These are phyloP conservation scores for Cataglyphis hispanica DNA, from an alignment of 1,140 invertebrate genomes.

Conservation along the genomic window DNA sequence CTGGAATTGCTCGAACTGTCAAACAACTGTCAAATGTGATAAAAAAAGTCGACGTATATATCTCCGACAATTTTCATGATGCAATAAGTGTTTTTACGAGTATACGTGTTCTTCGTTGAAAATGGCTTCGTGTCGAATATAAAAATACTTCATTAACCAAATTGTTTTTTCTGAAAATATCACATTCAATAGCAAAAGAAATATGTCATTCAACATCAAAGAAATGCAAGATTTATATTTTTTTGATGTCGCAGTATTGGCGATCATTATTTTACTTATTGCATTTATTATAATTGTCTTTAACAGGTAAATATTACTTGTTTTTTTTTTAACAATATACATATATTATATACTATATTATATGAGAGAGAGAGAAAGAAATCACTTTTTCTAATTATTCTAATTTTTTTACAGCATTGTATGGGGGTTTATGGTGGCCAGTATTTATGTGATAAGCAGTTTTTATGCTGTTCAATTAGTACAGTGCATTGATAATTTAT, in stretches of 20 bases:
- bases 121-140: conserved; percentile 26
- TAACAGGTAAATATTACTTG: conserved; percentile 75
- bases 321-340: not conserved
- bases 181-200: too few relatives aligned
- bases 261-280: conserved; percentile 61
- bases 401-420: conserved; percentile 73
- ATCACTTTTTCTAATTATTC: not conserved
- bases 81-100: not conserved
- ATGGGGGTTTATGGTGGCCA: conserved; percentile 74
- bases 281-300: conserved; percentile 66
- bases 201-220: not conserved
- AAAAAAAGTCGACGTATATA: not conserved
- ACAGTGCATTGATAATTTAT: conserved; percentile 66
- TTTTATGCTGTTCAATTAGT: conserved; percentile 79
- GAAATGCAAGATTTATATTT: conserved; percentile 39
- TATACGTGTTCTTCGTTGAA: not conserved
- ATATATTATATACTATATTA: not conserved
- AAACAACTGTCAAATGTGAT: too few relatives aligned
- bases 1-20: too few relatives aligned
- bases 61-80: not conserved
- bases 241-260: conserved; percentile 27
- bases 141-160: conserved; percentile 12
- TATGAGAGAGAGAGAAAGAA: too few relatives aligned
- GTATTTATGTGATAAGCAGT: conserved; percentile 72
- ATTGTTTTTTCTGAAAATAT: not conserved